A percentile compares a stretch with the other conserved stretches of the same genome.
Evolutionary conservation across 2,113 vertebrate species (phyloP).

Genomic region (Siphamia tubifer): DNA sequence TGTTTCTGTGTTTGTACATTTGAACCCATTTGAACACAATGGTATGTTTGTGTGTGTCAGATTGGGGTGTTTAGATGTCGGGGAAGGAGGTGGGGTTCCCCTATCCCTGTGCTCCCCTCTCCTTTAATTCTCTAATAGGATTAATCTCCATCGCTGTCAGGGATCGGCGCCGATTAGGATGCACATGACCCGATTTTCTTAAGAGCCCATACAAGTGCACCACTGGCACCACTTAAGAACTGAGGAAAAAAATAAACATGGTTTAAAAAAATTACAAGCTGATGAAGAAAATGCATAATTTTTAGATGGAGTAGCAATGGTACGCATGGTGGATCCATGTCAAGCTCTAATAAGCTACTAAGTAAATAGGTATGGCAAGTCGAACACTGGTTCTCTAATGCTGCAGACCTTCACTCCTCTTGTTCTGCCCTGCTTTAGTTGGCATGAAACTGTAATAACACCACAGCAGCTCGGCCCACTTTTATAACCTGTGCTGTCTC

Average conservation of each 20-base stretch:
- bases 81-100: conserved; percentile 9
- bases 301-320: conserved; percentile 31
- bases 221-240: conserved; percentile 47
- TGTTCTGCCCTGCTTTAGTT: conserved; percentile 26
- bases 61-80: conserved; percentile 35
- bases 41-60: background rate
- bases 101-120: conserved; percentile 7
- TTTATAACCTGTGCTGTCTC: conserved; percentile 37
- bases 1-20: conserved; percentile 15
- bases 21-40: background rate
- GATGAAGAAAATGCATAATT: conserved; percentile 37
- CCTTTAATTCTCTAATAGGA: conserved; percentile 68
- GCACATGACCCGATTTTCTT: conserved; percentile 60
- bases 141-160: conserved; percentile 64
- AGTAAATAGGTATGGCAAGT: conserved; percentile 48
- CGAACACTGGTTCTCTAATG: conserved; percentile 15
- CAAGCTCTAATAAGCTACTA: conserved; percentile 62
- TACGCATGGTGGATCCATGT: conserved; percentile 26
- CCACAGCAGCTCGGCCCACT: conserved; percentile 20
- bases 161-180: conserved; percentile 60
- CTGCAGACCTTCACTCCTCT: conserved; percentile 29
- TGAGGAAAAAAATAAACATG: conserved; percentile 50
- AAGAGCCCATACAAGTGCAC: conserved; percentile 41
- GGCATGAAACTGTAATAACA: conserved; percentile 12
- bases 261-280: no score